These are phyloP conservation scores for Gnathonemus longibarbis DNA, from an alignment of 2,113 vertebrate genomes.

Conservation along the genomic window DNA sequence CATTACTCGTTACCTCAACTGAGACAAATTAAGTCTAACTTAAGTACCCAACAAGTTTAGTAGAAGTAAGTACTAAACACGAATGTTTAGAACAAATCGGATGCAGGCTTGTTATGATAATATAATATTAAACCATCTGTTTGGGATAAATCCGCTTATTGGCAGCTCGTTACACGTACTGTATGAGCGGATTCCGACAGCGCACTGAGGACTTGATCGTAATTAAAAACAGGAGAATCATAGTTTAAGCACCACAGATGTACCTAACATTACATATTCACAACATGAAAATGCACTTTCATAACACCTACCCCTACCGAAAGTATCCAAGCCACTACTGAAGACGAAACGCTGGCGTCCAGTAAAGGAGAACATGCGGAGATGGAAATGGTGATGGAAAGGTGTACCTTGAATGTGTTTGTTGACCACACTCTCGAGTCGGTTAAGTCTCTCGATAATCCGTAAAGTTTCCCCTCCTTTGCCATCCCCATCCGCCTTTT, in stretches of 20 bases:
- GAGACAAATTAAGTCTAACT: not conserved
- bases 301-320: not conserved
- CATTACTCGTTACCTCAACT: not conserved
- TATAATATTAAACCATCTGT: not conserved
- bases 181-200: not conserved
- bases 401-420: constrained; percentile 92
- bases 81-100: not conserved
- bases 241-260: not conserved
- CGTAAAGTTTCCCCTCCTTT: constrained; percentile 80
- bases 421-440: constrained; percentile 94
- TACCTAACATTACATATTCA: not conserved
- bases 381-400: not conserved
- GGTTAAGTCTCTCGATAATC: constrained; percentile 91
- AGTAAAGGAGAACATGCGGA: not conserved
- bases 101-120: not conserved
- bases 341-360: not conserved
- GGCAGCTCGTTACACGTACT: not conserved
- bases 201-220: not conserved
- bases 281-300: not conserved
- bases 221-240: not conserved
- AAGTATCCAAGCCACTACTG: not conserved
- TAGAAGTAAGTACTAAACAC: not conserved
- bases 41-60: not conserved
- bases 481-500: constrained; percentile 84
- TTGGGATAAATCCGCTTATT: not conserved